A percentile compares a stretch with the other conserved stretches of the same genome.
These are phyloP conservation scores for Phasianus colchicus DNA, from an alignment of 2,113 vertebrate genomes.

Conservation along the genomic window DNA sequence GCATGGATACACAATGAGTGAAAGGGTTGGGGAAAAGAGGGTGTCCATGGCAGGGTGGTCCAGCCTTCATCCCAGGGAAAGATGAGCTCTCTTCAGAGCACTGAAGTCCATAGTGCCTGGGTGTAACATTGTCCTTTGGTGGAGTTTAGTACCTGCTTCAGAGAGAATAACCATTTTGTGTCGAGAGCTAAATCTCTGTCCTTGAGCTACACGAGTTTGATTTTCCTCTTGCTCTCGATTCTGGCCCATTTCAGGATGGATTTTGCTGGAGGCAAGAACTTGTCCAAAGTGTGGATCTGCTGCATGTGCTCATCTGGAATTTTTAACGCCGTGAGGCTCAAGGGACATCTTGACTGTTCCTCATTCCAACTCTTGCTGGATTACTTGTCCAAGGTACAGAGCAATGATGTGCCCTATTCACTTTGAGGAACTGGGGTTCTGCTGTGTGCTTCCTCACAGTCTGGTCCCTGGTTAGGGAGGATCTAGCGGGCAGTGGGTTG, in stretches of 20 bases:
- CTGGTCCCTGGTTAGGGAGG: background rate
- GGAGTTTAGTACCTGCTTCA: background rate
- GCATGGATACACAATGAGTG: background rate
- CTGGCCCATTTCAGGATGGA: background rate
- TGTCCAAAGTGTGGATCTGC: background rate
- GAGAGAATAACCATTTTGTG: background rate
- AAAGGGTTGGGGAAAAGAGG: background rate
- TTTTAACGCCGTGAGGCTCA: background rate
- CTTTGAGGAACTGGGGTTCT: background rate
- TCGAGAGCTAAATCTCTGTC: background rate
- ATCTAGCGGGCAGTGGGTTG: background rate
- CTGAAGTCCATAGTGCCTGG: background rate
- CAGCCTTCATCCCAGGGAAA: background rate
- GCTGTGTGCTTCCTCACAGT: accelerated
- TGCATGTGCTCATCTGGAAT: accelerated
- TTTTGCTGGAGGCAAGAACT: background rate
- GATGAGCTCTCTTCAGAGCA: background rate
- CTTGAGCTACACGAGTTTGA: background rate
- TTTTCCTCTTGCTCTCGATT: background rate
- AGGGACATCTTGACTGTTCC: background rate
- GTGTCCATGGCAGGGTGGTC: background rate
- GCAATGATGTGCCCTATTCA: accelerated
- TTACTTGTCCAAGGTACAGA: background rate
- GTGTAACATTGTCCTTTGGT: background rate
- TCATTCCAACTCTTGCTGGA: accelerated